A percentile compares a stretch with the other conserved stretches of the same genome.
Evolutionary conservation across 2,113 vertebrate genomes (phyloP).

Genomic region (Saccopteryx leptura): DNA sequence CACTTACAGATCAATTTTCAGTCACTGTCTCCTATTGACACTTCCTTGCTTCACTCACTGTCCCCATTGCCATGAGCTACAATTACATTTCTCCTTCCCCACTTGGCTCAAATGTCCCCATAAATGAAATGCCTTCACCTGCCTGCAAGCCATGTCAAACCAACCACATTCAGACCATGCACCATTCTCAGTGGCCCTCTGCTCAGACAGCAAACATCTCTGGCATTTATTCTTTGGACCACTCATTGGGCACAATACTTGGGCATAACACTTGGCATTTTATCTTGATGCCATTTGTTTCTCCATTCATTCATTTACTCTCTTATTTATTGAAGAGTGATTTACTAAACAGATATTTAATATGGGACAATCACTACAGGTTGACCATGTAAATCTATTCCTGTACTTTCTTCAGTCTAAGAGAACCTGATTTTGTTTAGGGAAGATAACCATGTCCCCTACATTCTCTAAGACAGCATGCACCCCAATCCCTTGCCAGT

Average conservation of each 20-base stretch:
- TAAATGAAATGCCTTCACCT: neutral
- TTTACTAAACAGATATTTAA: constrained; percentile 8
- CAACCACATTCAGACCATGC: neutral
- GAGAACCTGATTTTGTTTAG: neutral
- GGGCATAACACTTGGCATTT: neutral
- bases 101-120: neutral
- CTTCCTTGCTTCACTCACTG: neutral
- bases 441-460: neutral
- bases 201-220: neutral
- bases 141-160: neutral
- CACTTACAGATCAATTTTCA: constrained; percentile 36
- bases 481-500: neutral
- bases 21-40: neutral
- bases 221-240: neutral
- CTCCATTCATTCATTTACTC: neutral
- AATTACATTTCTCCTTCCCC: neutral
- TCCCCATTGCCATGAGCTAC: neutral
- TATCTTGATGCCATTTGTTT: constrained; percentile 12
- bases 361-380: neutral
- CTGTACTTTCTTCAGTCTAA: constrained; percentile 3
- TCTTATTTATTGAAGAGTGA: neutral
- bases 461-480: neutral
- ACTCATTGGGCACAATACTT: neutral
- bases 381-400: neutral
- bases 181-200: neutral